Evolutionary conservation across 2,113 vertebrate genomes (phyloP), one percentile per base, ranked within the genome.

Genomic region (Chaetorhynchus papuensis): DNA sequence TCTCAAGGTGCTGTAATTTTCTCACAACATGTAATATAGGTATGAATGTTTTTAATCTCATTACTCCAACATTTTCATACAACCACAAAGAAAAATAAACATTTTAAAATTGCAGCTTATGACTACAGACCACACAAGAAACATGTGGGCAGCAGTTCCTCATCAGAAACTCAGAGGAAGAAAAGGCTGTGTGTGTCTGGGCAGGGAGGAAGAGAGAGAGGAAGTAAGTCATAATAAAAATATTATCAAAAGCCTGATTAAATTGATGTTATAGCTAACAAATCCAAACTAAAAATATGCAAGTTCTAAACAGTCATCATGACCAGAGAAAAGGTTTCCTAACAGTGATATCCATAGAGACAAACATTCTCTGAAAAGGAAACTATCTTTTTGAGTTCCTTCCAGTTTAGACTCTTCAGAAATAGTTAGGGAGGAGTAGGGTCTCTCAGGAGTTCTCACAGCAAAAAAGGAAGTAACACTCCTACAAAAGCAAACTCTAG

Each of bases 111-210:
- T 23, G 21, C 60, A 96, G 61, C 35, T 71, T 90, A 76, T 77
- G 44, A 96, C 71, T 93, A 91, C 57, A 88, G 93, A 93, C 92
- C 90, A 95, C 86, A 95, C 83, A 93, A 81, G 78, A 79, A 92
- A 89, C 35, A 93, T 17, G 57, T 63, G 76, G 79, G 65, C 77
- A 93, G 89, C 74, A 91, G 75, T 49, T 87, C 54, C 71, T 90
- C 81, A 37, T 87, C 78, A 86, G 50, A 68, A 90, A 89, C 33
- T 54, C 42, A 37, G 45, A 63, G 56, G 53, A 83, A 85, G 41
- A 84, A 94, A 95, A 74, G 54, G 35, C 21, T 89, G 7, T 66
- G 45, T 85, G 50, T 75, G 15, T 52, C 56, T 75, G 33, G 56
- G 78, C 14, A 60, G 23, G 13, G 65, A 63, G 68, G 53, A 91